Evolutionary conservation across 2,888 invertebrate species (phyloP), one percentile per base, ranked within the genome.

Genomic region (Brachylomia viminalis): DNA sequence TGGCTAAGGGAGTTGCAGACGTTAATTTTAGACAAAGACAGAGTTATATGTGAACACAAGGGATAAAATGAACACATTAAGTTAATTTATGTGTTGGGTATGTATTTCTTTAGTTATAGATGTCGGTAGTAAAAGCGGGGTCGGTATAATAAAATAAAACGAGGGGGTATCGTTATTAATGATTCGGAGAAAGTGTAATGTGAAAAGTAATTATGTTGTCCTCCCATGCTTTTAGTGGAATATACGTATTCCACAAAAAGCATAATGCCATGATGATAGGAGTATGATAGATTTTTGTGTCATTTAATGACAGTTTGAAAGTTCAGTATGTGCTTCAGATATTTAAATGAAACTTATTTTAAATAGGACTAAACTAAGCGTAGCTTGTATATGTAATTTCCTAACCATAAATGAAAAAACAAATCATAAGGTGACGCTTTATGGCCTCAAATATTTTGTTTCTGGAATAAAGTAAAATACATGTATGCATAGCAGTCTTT

Each of bases 21-120:
- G 93, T 93, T 94, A 93, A 94, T 94, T 94, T 94, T 92, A 92
- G 93, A 93, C 90, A 91, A 91, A 92, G 92, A 94, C 90, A 90
- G 92, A 89, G 86, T 79, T 90, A 92, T 84, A 85, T 62, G 87
- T 80, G 88, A 80, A 87, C 88, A 90, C 86, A 90, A 87, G 89
- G 90, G 92, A 92, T 91, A 91, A 90, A 92, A 91, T 89, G 91
- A 90, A 86, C 87, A 91, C 93, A 93, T 93, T 93, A 92, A 92
- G 88, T 91, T 92, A 93, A 93, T 93, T 93, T 93, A 93, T 93
- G 90, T 90, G 88, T 91, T 89, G 91, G 89, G 90, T 85, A 87
- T 88, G 87, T 89, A 88, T 87, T 89, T 87, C 78, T 84, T 81
- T 84, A 85, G 79, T 80, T 83, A 77, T 83, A 83, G 81, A 82